Evolutionary conservation across 2,888 invertebrate species (phyloP).

Genomic region (Hirtodrosophila trivittata): DNA sequence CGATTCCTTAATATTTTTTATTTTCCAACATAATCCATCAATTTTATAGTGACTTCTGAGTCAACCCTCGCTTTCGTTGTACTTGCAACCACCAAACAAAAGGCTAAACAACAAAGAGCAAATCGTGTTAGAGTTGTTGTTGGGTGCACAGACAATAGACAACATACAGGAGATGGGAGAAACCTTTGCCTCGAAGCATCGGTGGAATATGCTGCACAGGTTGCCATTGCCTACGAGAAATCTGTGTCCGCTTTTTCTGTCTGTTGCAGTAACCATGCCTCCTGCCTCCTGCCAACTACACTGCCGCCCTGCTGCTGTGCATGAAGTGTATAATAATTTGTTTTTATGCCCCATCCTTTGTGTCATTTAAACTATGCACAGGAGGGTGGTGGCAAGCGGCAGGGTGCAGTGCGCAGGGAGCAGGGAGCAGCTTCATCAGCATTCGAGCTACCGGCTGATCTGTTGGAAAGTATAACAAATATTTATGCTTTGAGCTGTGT

Average conservation of each 20-base stretch:
- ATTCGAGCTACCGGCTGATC: slow-evolving; percentile 52
- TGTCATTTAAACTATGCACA: slow-evolving; percentile 34
- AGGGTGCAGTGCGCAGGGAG: too few relatives aligned
- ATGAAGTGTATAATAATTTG: slow-evolving; percentile 71
- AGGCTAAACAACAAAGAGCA: slow-evolving; percentile 63
- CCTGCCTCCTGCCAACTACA: neutral
- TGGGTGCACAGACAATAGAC: slow-evolving; percentile 50
- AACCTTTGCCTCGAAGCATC: slow-evolving; percentile 47
- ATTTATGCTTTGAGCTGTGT: slow-evolving; percentile 76
- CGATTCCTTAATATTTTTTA: slow-evolving; percentile 4
- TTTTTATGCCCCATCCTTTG: slow-evolving; percentile 51
- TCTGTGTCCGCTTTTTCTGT: slow-evolving; percentile 49
- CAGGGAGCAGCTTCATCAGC: slow-evolving; percentile 51
- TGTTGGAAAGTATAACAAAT: slow-evolving; percentile 71
- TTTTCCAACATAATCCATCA: slow-evolving; percentile 47
- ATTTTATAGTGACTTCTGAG: slow-evolving; percentile 29
- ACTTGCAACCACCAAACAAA: slow-evolving; percentile 66
- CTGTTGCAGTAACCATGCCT: slow-evolving; percentile 61
- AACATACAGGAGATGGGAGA: slow-evolving; percentile 47
- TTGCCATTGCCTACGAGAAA: slow-evolving; percentile 68
- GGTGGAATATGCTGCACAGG: slow-evolving; percentile 69
- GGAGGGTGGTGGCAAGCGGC: slow-evolving; percentile 32
- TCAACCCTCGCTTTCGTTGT: slow-evolving; percentile 52
- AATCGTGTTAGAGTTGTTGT: slow-evolving; percentile 38
- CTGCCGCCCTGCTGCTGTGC: slow-evolving; percentile 15